Evolutionary conservation across 2,888 invertebrate genomes (phyloP).

Genomic region (Mayetiola destructor): DNA sequence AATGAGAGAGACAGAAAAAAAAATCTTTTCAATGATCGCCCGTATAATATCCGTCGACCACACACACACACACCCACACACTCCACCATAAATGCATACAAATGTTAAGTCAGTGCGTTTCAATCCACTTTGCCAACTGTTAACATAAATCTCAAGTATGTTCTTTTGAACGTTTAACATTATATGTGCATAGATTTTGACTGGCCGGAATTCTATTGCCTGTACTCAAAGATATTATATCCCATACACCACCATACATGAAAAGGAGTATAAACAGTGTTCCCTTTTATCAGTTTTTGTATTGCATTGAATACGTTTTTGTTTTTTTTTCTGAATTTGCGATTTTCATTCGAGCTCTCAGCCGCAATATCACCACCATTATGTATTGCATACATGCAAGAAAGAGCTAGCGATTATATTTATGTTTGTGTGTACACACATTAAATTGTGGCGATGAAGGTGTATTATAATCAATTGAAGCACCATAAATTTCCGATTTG

Average conservation of each 20-base stretch:
- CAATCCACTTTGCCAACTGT: conserved; percentile 8
- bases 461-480: conserved; percentile 12
- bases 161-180: conserved; percentile 8
- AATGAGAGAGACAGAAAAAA: too few relatives aligned
- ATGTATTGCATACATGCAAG: too few relatives aligned
- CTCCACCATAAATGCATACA: too few relatives aligned
- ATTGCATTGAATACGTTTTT: not conserved
- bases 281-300: not conserved
- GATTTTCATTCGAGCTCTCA: not conserved
- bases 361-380: too few relatives aligned
- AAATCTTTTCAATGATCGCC: not conserved
- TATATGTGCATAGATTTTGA: too few relatives aligned
- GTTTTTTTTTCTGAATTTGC: not conserved
- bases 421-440: not conserved
- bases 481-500: conserved; percentile 10
- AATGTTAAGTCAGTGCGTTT: conserved; percentile 6
- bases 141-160: conserved; percentile 12
- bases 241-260: too few relatives aligned
- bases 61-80: too few relatives aligned
- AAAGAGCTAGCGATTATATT: not conserved
- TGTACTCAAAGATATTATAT: too few relatives aligned
- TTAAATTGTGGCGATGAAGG: conserved; percentile 11
- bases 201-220: too few relatives aligned
- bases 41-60: conserved; percentile 11
- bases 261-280: not conserved